phyloP scores from a whole-genome alignment of 2,888 invertebrate genomes.

The Coronaproctus castanopsis region DNA sequence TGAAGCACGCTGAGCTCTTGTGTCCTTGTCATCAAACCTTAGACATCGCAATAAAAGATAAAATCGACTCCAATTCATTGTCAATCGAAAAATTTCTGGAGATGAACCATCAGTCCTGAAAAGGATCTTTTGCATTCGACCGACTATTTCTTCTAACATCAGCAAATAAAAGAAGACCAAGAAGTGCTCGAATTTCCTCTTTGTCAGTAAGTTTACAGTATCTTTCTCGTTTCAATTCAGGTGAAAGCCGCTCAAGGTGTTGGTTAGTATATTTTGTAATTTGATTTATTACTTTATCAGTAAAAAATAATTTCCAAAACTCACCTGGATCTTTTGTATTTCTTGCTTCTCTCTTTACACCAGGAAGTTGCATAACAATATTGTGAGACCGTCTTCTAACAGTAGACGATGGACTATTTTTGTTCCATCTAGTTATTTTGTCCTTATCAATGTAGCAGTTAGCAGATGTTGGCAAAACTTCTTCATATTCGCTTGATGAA shows the following conservation, averaged over 20 bases:
- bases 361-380: conserved; percentile 4
- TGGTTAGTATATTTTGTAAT: not conserved
- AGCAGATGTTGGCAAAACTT: not conserved
- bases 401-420: not conserved
- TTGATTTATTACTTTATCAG: conserved; percentile 3
- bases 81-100: not conserved
- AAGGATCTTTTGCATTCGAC: not conserved
- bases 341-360: conserved; percentile 1
- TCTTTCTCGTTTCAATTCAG: not conserved
- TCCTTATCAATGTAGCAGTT: not conserved
- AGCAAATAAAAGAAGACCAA: not conserved
- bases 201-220: not conserved
- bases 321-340: conserved; percentile 5
- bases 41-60: conserved; percentile 4
- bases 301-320: conserved; percentile 3
- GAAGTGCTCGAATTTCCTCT: not conserved
- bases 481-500: not conserved
- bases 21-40: conserved; percentile 7
- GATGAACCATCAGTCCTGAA: not conserved
- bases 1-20: not conserved
- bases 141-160: not conserved
- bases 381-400: conserved; percentile 6
- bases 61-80: conserved; percentile 2
- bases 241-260: not conserved
- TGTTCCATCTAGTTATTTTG: not conserved